A percentile compares a stretch with the other conserved stretches of the same genome.
These are phyloP conservation scores for Belonocnema kinseyi DNA, from an alignment of 1,140 invertebrate genomes.

Conservation along the genomic window DNA sequence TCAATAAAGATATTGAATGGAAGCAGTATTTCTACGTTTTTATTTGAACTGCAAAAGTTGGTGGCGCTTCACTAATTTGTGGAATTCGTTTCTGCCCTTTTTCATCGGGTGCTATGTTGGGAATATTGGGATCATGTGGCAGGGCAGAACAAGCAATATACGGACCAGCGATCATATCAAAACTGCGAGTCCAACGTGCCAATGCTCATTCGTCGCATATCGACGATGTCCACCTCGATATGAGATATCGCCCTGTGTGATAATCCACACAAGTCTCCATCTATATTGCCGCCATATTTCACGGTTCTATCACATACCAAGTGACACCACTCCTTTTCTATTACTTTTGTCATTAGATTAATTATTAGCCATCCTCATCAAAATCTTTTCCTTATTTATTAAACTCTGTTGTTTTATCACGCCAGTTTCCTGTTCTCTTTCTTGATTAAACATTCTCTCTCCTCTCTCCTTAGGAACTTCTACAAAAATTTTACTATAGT, in stretches of 20 bases:
- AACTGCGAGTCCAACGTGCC: slow-evolving; percentile 65
- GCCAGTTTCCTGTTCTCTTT: too few relatives aligned
- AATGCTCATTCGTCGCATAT: slow-evolving; percentile 74
- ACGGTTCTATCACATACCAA: slow-evolving; percentile 67
- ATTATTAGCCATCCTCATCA: neutral
- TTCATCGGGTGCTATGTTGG: slow-evolving; percentile 50
- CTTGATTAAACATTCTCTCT: too few relatives aligned
- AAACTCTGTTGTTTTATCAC: neutral
- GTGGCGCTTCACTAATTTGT: slow-evolving; percentile 37
- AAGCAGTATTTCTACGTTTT: neutral
- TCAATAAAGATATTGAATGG: slow-evolving; percentile 1
- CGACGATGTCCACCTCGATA: slow-evolving; percentile 72
- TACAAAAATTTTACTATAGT: too few relatives aligned
- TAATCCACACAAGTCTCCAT: slow-evolving; percentile 70
- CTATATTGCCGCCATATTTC: slow-evolving; percentile 74
- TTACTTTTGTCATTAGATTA: slow-evolving; percentile 22
- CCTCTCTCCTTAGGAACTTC: too few relatives aligned
- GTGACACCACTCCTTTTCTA: slow-evolving; percentile 58
- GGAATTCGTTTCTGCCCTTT: slow-evolving; percentile 35
- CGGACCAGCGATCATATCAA: slow-evolving; percentile 64
- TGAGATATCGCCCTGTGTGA: slow-evolving; percentile 72
- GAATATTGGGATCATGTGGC: slow-evolving; percentile 66
- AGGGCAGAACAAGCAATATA: slow-evolving; percentile 67
- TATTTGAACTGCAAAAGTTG: neutral
- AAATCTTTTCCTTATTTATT: neutral